Percentiles rank a stretch among this genome's conserved stretches.
phyloP scores from a whole-genome alignment of 2,113 vertebrate genomes.

The Lampris megalopsis region DNA sequence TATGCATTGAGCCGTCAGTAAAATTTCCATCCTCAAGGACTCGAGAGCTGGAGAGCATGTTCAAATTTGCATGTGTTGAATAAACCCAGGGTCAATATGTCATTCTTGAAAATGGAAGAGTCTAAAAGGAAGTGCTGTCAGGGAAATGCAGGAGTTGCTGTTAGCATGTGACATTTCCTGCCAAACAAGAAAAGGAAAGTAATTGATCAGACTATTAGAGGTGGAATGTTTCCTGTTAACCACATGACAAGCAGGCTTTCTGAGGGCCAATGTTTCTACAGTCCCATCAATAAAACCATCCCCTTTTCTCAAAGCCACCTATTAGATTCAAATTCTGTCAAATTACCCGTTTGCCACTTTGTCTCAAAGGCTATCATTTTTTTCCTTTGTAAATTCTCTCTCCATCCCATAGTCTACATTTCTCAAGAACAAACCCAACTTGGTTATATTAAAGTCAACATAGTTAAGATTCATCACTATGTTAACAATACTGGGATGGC shows the following conservation, averaged over 20 bases:
- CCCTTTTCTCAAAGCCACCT: background rate
- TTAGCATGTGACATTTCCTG: conserved; percentile 39
- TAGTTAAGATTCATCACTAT: too few relatives aligned
- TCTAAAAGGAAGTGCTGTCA: background rate
- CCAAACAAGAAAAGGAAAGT: background rate
- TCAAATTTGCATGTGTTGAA: conserved; percentile 2
- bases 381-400: background rate
- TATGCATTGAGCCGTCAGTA: background rate
- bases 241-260: background rate
- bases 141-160: background rate
- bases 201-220: background rate
- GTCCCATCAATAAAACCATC: background rate
- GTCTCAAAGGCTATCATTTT: background rate
- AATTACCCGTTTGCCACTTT: conserved; percentile 33
- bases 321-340: conserved; percentile 61
- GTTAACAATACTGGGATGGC: too few relatives aligned
- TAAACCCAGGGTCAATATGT: background rate
- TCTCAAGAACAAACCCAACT: too few relatives aligned
- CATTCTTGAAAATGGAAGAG: background rate
- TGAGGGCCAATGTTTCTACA: background rate
- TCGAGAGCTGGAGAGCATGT: background rate
- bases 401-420: background rate
- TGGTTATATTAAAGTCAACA: too few relatives aligned
- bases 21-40: background rate
- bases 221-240: conserved; percentile 10